These are phyloP conservation scores for Odontothrips loti DNA, from an alignment of 2,888 invertebrate species.

Conservation along the genomic window DNA sequence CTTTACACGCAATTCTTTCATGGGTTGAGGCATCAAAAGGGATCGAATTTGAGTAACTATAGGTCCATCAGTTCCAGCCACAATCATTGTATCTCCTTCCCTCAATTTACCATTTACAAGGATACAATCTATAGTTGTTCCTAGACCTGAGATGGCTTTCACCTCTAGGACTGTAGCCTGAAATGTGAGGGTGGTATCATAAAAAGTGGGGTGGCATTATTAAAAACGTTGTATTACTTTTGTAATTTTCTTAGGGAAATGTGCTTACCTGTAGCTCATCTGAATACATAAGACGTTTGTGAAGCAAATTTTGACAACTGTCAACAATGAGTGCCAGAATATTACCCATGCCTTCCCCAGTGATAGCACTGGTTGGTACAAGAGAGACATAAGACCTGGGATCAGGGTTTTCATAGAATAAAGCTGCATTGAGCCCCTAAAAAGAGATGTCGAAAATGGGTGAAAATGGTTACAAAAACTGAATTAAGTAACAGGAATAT, in stretches of 20 bases:
- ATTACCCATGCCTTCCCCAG: conserved; percentile 99
- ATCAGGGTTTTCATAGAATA: conserved; percentile 95
- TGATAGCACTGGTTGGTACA: conserved; percentile 95
- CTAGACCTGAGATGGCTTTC: conserved; percentile 93
- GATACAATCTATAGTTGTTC: conserved; percentile 98
- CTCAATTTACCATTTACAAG: conserved; percentile 91
- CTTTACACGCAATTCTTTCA: conserved; percentile 96
- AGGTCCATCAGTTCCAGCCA: conserved; percentile 97
- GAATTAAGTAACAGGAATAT: background rate
- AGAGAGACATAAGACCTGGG: conserved; percentile 88
- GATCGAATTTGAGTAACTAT: conserved; percentile 96
- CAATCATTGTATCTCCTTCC: conserved; percentile 89
- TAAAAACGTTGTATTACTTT: background rate
- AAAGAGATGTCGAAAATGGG: conserved; percentile 30
- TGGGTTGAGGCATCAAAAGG: conserved; percentile 94
- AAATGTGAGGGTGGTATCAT: conserved; percentile 29
- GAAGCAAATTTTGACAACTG: conserved; percentile 82
- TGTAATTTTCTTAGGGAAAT: background rate
- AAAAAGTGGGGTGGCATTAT: background rate
- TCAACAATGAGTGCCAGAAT: conserved; percentile 89
- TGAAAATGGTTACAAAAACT: too few species aligned
- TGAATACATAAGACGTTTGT: conserved; percentile 85
- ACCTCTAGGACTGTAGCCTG: conserved; percentile 58
- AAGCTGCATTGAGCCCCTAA: conserved; percentile 86
- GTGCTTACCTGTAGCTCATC: conserved; percentile 79